A percentile compares a stretch with the other conserved stretches of the same genome.
phyloP scores from a whole-genome alignment of 2,888 invertebrate genomes.

The Scotopteryx bipunctaria region DNA sequence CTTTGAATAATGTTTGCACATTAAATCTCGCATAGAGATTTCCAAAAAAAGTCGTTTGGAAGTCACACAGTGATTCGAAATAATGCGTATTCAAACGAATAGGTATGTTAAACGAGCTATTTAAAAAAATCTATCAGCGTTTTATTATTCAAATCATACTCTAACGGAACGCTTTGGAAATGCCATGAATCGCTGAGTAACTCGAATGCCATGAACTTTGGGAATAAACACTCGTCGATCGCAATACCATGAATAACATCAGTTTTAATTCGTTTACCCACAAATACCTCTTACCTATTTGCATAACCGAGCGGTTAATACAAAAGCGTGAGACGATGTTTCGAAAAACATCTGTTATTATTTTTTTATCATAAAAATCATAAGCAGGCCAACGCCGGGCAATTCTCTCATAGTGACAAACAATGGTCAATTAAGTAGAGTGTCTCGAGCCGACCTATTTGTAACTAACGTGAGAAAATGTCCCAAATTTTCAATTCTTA shows the following conservation, averaged over 20 bases:
- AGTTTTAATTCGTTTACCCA: constrained; percentile 19
- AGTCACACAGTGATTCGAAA: constrained; percentile 25
- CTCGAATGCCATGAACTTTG: constrained; percentile 10
- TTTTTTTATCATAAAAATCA: constrained; percentile 51
- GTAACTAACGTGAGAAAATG: constrained; percentile 58
- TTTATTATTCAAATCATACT: constrained; percentile 18
- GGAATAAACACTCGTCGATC: constrained; percentile 4
- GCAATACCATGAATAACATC: background rate
- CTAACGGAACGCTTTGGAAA: constrained; percentile 12
- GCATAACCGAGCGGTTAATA: constrained; percentile 45
- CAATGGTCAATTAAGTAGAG: constrained; percentile 77
- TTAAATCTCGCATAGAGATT: constrained; percentile 25
- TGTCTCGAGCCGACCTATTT: constrained; percentile 56
- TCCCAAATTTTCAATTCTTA: constrained; percentile 52
- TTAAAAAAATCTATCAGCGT: constrained; percentile 22
- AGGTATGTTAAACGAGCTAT: constrained; percentile 25
- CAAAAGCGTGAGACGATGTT: constrained; percentile 72
- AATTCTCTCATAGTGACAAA: constrained; percentile 76
- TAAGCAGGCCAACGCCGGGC: constrained; percentile 69
- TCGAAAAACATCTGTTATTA: constrained; percentile 71
- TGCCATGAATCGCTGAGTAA: constrained; percentile 6
- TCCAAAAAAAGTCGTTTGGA: constrained; percentile 25
- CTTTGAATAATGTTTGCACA: constrained; percentile 33
- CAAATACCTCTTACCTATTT: constrained; percentile 40
- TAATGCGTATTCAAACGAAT: constrained; percentile 27